Base-by-base conservation (phyloP, 92 coral and sea anemone genomes). In the Palythoa grandiflora region DNA sequence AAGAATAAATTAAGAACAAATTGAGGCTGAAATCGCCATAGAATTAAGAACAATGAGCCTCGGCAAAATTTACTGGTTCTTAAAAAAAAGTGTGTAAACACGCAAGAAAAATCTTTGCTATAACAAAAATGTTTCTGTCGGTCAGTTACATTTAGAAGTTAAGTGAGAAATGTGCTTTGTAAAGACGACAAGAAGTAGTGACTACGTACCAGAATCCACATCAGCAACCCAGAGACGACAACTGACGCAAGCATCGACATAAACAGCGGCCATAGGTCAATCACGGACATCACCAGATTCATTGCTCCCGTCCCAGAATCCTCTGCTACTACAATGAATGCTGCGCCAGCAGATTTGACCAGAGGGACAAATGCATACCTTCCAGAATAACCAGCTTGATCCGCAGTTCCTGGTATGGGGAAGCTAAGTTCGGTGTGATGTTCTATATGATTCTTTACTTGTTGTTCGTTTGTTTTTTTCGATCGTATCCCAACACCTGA, bases 171-270 rank as follows among this genome's bases (percentile, higher is more conserved):
- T n/a, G 17, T 59, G n/a, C 19, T 5, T 15, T 59, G 19, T 59
- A 12, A 59, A 15, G 14, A 15, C 65, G 14, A 14, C 14, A 59
- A 59, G 65, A 63, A 63, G 36, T n/a, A 1, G 9, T 15, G 39
- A 12, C 20, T 17, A 90, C 98, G 80, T 74, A 96, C 98, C 95
- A 96, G 39, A 1, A 92, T 35, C 98, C 98, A 96, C 94, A 96
- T 90, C 12, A 94, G 60, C 16, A 94, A 85, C 16, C 98, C 98
- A 78, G 98, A 78, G 66, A 90, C 87, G 83, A 94, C 89, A 1
- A 96, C 98, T 4, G 96, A 94, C 68, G 94, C 89, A 51, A 96
- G 92, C 48, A 90, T 90, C 10, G 89, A 85, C 83, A 96, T 79
- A 20, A 92, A 87, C 87, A 96, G 60, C 0, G 98, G 98, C 98